A percentile compares a stretch with the other conserved stretches of the same genome.
phyloP scores from a whole-genome alignment of 2,888 invertebrate genomes.

The Cartodere bifasciata region DNA sequence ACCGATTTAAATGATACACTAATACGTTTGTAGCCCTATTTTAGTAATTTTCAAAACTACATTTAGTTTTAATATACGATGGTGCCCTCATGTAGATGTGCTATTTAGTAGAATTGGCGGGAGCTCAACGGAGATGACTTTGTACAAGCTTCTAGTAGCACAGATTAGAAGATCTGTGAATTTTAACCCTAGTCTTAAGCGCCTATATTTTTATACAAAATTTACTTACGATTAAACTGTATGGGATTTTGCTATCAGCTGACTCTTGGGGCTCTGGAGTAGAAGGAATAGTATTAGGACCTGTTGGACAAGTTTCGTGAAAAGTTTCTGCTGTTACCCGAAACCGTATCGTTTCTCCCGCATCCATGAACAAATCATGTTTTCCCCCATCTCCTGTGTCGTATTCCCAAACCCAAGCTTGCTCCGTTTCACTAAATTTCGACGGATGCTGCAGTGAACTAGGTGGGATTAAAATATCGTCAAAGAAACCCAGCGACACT shows the following conservation, averaged over 20 bases:
- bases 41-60: no score
- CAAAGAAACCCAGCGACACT: slow-evolving; percentile 93
- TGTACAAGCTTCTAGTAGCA: no score
- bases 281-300: slow-evolving; percentile 41
- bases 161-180: no score
- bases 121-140: no score
- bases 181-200: background rate
- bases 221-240: slow-evolving; percentile 44
- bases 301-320: slow-evolving; percentile 75
- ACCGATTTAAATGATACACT: no score
- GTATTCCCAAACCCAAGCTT: slow-evolving; percentile 96
- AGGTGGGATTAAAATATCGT: slow-evolving; percentile 89
- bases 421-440: slow-evolving; percentile 80
- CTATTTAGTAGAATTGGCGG: no score
- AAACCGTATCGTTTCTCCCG: slow-evolving; percentile 76
- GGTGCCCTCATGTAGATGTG: no score
- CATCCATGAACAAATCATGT: slow-evolving; percentile 91
- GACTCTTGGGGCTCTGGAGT: slow-evolving; percentile 32
- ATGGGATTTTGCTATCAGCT: slow-evolving; percentile 46
- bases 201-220: background rate
- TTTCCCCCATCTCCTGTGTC: slow-evolving; percentile 66
- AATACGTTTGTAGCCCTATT: no score
- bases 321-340: slow-evolving; percentile 81
- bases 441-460: slow-evolving; percentile 87
- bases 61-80: no score